Evolutionary conservation across 1,140 invertebrate species (phyloP), one percentile per base, ranked within the genome.

Genomic region (Diprion similis): DNA sequence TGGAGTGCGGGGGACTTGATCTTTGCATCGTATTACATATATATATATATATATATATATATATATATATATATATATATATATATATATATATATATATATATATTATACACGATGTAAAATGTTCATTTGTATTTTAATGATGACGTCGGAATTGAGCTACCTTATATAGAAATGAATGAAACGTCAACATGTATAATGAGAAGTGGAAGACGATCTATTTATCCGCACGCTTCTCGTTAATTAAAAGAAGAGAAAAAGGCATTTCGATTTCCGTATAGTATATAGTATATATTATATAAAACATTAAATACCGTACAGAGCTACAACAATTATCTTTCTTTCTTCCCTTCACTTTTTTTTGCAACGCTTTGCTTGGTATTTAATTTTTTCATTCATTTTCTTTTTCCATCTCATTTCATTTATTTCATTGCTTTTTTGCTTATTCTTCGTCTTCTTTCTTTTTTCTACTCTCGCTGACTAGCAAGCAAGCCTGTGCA

Each of bases 171-270:
- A 17, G 51, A 15, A 74, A 80, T 78, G 78, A 82, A 81, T 83
- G 77, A 79, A 82, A 78, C 79, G 78, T 81, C 78, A 81, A 83
- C 83, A 9, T 15, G 11, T 59, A 59, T 37, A 37, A 37, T 37
- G 9, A 59, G n/a, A 81, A 82, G 75, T 71, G 78, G 76, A 64
- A 73, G 75, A 78, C 78, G 75, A 78, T 59, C 82, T 81, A 80
- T 85, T 85, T 82, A 80, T 78, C 78, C 77, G 77, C 72, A 73
- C 74, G 76, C 75, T 73, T 77, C 80, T 81, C 83, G 81, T 85
- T 85, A 85, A 84, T 83, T 83, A 80, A 78, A 78, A 78, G 77
- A 73, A 75, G 73, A 18, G 13, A 15, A 59, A 59, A 59, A 59
- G n/a, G 51, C 51, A 59, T 59, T 59, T 59, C 11, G 51, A 59